These are phyloP conservation scores for Scaptomyza hsui DNA, from an alignment of 1,140 invertebrate genomes.

Conservation along the genomic window DNA sequence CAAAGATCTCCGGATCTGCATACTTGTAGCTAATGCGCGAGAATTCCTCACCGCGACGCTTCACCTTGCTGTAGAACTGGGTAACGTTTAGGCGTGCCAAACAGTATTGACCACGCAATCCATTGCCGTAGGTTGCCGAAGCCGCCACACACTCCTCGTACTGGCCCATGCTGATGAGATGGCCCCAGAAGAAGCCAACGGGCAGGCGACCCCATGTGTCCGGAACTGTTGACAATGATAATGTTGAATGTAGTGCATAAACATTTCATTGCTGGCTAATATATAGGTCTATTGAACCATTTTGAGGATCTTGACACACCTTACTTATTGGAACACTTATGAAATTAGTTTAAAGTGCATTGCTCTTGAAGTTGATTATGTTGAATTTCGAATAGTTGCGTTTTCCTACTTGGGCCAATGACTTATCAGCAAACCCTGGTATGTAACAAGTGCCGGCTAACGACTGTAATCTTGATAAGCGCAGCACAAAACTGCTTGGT, in stretches of 20 bases:
- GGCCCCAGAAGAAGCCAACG: slow-evolving; percentile 76
- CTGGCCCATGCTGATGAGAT: slow-evolving; percentile 74
- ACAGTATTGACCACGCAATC: slow-evolving; percentile 72
- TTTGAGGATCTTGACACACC: too few species aligned
- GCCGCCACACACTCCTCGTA: slow-evolving; percentile 80
- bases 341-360: too few species aligned
- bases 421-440: too few species aligned
- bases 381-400: too few species aligned
- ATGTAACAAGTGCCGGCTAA: not conserved
- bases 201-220: slow-evolving; percentile 79
- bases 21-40: slow-evolving; percentile 68
- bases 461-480: not conserved
- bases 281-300: too few species aligned
- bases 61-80: slow-evolving; percentile 52
- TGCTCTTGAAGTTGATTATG: too few species aligned
- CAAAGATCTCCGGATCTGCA: slow-evolving; percentile 62
- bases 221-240: slow-evolving; percentile 56
- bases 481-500: too few species aligned
- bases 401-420: too few species aligned
- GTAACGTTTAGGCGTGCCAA: slow-evolving; percentile 67
- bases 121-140: slow-evolving; percentile 40
- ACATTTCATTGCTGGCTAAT: too few species aligned
- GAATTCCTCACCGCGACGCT: slow-evolving; percentile 50
- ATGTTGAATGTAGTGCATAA: not conserved
- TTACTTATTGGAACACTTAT: too few species aligned